These are phyloP conservation scores for Uloborus plumipes DNA, from an alignment of 2,888 invertebrate species.

Conservation along the genomic window DNA sequence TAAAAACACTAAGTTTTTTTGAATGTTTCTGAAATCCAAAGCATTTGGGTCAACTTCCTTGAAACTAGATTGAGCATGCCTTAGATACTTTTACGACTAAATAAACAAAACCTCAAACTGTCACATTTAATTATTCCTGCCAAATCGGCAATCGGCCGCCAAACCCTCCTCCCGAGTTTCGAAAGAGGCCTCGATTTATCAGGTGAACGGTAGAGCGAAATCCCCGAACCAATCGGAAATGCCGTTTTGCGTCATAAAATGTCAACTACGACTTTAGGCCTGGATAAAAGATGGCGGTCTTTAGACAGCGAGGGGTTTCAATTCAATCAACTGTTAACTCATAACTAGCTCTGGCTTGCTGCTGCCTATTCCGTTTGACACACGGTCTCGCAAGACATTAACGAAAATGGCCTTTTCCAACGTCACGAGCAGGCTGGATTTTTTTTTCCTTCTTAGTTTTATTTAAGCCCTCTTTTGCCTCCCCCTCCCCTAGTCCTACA, in stretches of 20 bases:
- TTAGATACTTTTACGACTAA: too few species aligned
- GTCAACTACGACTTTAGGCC: conserved; percentile 63
- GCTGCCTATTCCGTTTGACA: conserved; percentile 55
- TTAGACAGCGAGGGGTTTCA: conserved; percentile 61
- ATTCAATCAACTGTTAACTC: conserved; percentile 65
- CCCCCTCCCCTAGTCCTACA: not conserved
- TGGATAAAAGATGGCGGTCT: conserved; percentile 61
- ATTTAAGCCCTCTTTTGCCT: not conserved
- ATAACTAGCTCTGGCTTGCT: conserved; percentile 43
- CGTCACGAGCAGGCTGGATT: conserved; percentile 40
- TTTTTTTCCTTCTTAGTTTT: conserved; percentile 5
- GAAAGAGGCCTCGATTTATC: conserved; percentile 42
- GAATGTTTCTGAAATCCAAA: too few species aligned
- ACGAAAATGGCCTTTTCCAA: conserved; percentile 54
- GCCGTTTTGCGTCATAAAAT: conserved; percentile 60
- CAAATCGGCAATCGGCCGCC: conserved; percentile 22
- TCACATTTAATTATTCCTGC: conserved; percentile 1
- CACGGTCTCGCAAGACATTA: conserved; percentile 56
- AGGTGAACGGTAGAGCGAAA: conserved; percentile 42
- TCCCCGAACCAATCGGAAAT: conserved; percentile 56
- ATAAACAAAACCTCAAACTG: too few species aligned
- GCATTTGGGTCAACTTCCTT: too few species aligned
- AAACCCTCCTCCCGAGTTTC: not conserved
- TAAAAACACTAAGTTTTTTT: too few species aligned
- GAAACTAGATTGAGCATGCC: too few species aligned